phyloP scores from a whole-genome alignment of 2,113 vertebrate species.

The Edolisoma coerulescens region DNA sequence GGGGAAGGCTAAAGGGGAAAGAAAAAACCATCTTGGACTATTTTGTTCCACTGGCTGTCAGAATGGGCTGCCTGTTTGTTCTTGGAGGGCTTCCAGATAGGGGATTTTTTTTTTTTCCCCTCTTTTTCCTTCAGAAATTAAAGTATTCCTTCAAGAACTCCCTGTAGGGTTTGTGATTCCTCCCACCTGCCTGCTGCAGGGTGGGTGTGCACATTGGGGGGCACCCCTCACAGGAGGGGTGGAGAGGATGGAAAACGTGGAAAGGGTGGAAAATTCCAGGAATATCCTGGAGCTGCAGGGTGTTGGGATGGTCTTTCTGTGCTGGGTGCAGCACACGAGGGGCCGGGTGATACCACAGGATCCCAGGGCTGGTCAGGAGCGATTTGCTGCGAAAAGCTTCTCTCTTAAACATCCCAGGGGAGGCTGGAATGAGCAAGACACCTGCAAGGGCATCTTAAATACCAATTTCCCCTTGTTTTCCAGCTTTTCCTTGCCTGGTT shows the following conservation, averaged over 20 bases:
- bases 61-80: constrained; percentile 1
- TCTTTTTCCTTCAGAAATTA: not conserved
- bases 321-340: not conserved
- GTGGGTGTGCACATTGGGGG: not conserved
- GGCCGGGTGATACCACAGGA: not conserved
- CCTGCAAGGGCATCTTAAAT: not conserved
- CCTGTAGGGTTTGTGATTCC: not conserved
- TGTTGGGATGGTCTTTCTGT: not conserved
- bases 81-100: not conserved
- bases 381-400: not conserved
- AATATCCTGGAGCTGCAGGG: not conserved
- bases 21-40: not conserved
- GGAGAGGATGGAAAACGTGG: not conserved
- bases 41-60: constrained; percentile 12
- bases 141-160: not conserved
- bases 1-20: not conserved
- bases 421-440: not conserved
- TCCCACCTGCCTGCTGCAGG: not conserved
- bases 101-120: not conserved
- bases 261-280: not conserved
- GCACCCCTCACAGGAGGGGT: rapidly evolving
- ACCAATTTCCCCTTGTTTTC: not conserved
- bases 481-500: not conserved
- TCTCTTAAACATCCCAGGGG: not conserved
- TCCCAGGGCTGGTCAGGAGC: not conserved